Conservation (phyloP, 2,797 vertebrate genomes). For the Megaceryle alcyon region DNA sequence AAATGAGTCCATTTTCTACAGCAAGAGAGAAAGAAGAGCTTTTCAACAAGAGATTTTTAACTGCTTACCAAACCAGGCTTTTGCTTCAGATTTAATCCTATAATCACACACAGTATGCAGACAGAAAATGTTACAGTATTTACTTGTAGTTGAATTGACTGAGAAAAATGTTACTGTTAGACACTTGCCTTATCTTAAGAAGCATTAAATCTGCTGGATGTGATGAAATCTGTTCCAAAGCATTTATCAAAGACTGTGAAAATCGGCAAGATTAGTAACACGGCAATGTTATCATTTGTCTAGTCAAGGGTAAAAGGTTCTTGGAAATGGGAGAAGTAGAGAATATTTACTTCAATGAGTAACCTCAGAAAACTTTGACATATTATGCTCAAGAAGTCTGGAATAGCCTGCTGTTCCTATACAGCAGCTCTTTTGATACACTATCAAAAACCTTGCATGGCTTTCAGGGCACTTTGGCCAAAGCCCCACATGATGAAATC, state of each 20-base stretch:
- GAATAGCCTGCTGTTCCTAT: not conserved
- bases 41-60: constrained; percentile 17
- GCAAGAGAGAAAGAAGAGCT: not conserved
- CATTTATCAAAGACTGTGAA: constrained; percentile 52
- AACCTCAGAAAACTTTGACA: not conserved
- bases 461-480: not conserved
- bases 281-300: not conserved
- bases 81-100: constrained; percentile 53
- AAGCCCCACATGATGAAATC: not conserved
- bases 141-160: constrained; percentile 43
- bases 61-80: constrained; percentile 34
- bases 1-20: not conserved
- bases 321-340: not conserved
- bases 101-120: constrained; percentile 34
- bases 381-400: not conserved
- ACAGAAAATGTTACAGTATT: not conserved
- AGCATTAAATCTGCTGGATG: constrained; percentile 40
- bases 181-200: constrained; percentile 22
- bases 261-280: constrained; percentile 8
- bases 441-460: not conserved
- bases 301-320: constrained; percentile 47
- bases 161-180: constrained; percentile 39
- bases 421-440: not conserved
- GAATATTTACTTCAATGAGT: not conserved
- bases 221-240: constrained; percentile 49